These are phyloP conservation scores for Aplysia californica DNA, from an alignment of 1,140 invertebrate genomes.

Conservation along the genomic window DNA sequence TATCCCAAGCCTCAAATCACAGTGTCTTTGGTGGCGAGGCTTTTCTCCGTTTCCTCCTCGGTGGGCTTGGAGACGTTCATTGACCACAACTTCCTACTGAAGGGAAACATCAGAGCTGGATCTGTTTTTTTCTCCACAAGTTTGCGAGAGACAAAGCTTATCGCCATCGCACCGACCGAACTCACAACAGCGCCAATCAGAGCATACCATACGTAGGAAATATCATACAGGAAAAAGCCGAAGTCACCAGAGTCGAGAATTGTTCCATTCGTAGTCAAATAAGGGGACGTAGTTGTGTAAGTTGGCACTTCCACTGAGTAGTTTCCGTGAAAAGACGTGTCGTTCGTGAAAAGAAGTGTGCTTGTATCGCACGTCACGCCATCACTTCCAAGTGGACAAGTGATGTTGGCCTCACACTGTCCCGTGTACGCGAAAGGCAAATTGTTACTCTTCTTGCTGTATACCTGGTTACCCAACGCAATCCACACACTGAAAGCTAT, in stretches of 20 bases:
- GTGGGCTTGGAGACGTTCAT: too few relatives aligned
- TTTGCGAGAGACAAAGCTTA: not conserved
- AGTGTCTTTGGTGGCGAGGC: too few relatives aligned
- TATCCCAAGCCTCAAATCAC: too few relatives aligned
- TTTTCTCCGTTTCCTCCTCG: too few relatives aligned
- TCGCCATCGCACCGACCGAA: not conserved
- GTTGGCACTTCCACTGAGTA: too few relatives aligned
- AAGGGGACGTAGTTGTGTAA: not conserved
- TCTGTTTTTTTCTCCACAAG: not conserved
- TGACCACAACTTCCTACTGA: not conserved
- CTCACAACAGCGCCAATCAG: slow-evolving; percentile 1
- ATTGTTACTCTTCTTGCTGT: not conserved
- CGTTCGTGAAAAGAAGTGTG: not conserved
- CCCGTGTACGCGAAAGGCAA: not conserved
- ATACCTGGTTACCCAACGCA: not conserved
- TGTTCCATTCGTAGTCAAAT: not conserved
- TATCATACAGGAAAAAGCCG: not conserved
- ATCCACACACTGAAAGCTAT: slow-evolving; percentile 6
- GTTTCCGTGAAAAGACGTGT: not conserved
- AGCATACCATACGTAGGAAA: slow-evolving; percentile 19
- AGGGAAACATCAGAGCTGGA: not conserved
- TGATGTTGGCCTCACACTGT: not conserved
- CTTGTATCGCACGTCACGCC: not conserved
- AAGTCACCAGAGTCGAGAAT: not conserved
- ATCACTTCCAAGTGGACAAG: not conserved